phyloP scores from a whole-genome alignment of 1,140 invertebrate species.

The Metaphire vulgaris region DNA sequence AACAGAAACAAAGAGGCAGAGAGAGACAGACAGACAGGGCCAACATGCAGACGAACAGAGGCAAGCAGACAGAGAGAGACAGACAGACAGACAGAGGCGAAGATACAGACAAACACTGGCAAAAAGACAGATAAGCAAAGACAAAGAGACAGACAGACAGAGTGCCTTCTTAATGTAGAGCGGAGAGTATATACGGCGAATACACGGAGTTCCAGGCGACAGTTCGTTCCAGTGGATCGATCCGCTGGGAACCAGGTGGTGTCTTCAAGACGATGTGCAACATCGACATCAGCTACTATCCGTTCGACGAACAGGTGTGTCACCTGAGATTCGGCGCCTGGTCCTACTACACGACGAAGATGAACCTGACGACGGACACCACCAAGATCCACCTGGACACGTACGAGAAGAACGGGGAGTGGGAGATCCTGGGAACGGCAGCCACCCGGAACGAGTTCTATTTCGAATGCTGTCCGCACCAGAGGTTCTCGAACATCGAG shows the following conservation, averaged over 20 bases:
- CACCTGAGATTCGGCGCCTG: constrained; percentile 25
- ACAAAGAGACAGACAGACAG: background rate
- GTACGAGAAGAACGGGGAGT: constrained; percentile 28
- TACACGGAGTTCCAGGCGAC: constrained; percentile 24
- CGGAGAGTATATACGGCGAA: constrained; percentile 20
- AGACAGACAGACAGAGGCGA: background rate
- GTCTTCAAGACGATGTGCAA: constrained; percentile 29
- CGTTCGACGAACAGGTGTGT: constrained; percentile 32
- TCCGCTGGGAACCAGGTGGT: constrained; percentile 29
- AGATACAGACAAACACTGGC: background rate
- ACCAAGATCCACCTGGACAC: constrained; percentile 17
- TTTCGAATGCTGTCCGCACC: constrained; percentile 22
- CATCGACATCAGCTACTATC: constrained; percentile 53
- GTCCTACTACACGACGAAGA: constrained; percentile 25
- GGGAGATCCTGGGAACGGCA: constrained; percentile 13
- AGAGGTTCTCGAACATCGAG: constrained; percentile 26
- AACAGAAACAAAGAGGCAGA: background rate
- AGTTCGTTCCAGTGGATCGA: constrained; percentile 4
- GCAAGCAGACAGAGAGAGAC: background rate
- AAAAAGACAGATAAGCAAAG: background rate
- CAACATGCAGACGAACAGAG: background rate
- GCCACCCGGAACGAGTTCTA: constrained; percentile 22
- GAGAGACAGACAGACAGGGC: background rate
- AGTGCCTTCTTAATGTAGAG: constrained; percentile 5
- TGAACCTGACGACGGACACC: constrained; percentile 28